These are phyloP conservation scores for Spisula solida DNA, from an alignment of 2,888 invertebrate species.

Conservation along the genomic window DNA sequence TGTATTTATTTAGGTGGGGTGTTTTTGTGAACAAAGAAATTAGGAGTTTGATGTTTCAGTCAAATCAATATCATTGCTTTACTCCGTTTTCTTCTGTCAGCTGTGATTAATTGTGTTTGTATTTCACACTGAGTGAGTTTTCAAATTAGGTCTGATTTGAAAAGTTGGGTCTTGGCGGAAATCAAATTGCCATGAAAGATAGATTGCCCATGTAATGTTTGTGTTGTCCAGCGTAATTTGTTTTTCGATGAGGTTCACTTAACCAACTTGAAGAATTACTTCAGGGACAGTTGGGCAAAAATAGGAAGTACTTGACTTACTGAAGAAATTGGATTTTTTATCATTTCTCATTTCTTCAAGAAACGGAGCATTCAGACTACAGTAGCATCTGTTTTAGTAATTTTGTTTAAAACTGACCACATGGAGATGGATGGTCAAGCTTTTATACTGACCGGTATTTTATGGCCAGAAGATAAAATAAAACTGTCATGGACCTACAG, in stretches of 20 bases:
- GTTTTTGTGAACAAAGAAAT: neutral
- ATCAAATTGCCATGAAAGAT: constrained; percentile 58
- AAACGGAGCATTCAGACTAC: neutral
- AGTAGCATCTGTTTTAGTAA: constrained; percentile 20
- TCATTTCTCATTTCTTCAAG: constrained; percentile 18
- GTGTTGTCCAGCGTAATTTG: constrained; percentile 66
- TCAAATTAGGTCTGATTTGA: constrained; percentile 39
- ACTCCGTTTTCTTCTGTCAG: constrained; percentile 26
- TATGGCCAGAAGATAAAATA: constrained; percentile 31
- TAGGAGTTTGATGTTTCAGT: neutral
- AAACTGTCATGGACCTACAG: constrained; percentile 37
- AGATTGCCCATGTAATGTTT: constrained; percentile 68
- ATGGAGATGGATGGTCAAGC: constrained; percentile 10
- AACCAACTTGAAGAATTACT: constrained; percentile 16
- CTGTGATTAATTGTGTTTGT: constrained; percentile 44
- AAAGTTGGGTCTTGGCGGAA: constrained; percentile 10
- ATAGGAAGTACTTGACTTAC: neutral
- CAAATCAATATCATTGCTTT: neutral
- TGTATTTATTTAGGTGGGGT: neutral
- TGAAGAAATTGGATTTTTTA: constrained; percentile 25
- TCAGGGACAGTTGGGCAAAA: neutral
- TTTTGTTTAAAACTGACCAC: neutral
- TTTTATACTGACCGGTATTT: constrained; percentile 13
- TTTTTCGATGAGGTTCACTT: constrained; percentile 63
- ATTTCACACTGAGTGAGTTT: constrained; percentile 55